Evolutionary conservation across 2,113 vertebrate species (phyloP), one percentile per base, ranked within the genome.

Genomic region (Psittacula cyanocephala): DNA sequence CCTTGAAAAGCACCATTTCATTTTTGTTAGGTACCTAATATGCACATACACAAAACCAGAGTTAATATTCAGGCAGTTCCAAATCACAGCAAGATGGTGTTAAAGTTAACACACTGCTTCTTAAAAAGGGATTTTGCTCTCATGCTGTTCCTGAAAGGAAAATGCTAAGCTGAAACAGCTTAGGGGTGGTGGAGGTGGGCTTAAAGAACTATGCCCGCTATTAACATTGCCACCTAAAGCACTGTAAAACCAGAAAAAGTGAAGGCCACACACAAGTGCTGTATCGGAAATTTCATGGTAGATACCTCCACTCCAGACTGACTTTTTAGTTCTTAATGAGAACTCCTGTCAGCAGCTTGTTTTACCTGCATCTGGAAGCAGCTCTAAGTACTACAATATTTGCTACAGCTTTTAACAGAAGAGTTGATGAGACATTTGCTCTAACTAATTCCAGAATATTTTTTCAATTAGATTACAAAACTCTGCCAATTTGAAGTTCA

Each of bases 1-100:
- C 93, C 50, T 92, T 91, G 6, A 97, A 96, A 15, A 97, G 96
- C 49, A 97, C 86, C 44, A 97, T 85, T 43, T 98, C 86, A 71
- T 95, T 96, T 41, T 88, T 97, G 57, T 96, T 50, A 57, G 2
- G 31, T 64, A 87, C 35, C 88, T 86, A 59, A 11, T 24, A 31
- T 0, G 17, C 24, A 91, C 20, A 31, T 31, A 89, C 7, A 89
- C 3, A 63, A 74, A 71, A 37, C 6, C 29, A 23, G 43, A 67
- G 50, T 80, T 89, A 77, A 59, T 25, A 37, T 69, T 65, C 46
- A 90, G 44, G 14, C 5, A 84, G 67, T 28, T 84, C 14, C 44
- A 72, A 50, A 60, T 44, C 52, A 69, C 64, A 65, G 46, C 9
- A 67, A 43, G 35, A 50, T 5, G 7, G 33, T n/a, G 35, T n/a